These are phyloP conservation scores for Steinernema khuongi DNA, from an alignment of 1,140 invertebrate genomes.

Conservation along the genomic window DNA sequence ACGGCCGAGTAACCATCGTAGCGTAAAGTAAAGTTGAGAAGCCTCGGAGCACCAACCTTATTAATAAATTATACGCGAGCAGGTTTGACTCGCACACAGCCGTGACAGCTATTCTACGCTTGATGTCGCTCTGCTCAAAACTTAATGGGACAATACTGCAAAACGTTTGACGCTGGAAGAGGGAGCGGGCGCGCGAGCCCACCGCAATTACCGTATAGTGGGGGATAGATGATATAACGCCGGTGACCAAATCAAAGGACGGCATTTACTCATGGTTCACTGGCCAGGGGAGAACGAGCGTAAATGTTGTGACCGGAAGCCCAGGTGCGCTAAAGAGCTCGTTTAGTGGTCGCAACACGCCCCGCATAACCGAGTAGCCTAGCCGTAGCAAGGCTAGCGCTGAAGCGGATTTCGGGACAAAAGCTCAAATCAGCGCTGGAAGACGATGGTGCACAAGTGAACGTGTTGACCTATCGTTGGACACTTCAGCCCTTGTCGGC, in stretches of 20 bases:
- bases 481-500: not conserved
- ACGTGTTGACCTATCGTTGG: constrained; percentile 10
- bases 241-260: not conserved
- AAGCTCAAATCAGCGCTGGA: not conserved
- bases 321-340: constrained; percentile 7
- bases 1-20: not conserved
- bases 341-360: not conserved
- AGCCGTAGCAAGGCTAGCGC: no score
- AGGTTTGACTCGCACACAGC: not conserved
- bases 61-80: not conserved
- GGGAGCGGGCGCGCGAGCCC: not conserved
- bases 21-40: constrained; percentile 2
- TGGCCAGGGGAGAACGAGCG: not conserved
- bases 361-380: no score
- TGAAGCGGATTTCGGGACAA: no score
- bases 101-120: not conserved
- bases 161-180: not conserved
- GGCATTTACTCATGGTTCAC: not conserved
- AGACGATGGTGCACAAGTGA: not conserved
- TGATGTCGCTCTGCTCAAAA: not conserved
- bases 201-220: not conserved
- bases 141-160: not conserved
- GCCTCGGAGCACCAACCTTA: not conserved
- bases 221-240: not conserved
- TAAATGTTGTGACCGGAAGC: not conserved